Base-by-base conservation (phyloP, 2,888 invertebrate species). In the Cosmia trapezina region DNA sequence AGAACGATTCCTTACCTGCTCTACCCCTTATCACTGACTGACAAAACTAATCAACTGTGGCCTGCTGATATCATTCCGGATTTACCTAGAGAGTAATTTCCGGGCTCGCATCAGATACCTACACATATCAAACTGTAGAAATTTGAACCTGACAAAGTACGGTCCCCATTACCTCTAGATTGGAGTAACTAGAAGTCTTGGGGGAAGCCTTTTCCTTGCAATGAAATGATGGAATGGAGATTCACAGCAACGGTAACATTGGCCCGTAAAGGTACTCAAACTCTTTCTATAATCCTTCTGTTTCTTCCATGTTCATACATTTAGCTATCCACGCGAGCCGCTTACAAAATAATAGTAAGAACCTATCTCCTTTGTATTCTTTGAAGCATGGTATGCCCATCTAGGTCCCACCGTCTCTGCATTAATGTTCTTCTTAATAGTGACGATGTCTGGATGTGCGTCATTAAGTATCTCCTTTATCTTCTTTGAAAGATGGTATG, bases 41-140 rank as follows among this genome's bases (percentile, higher is more conserved):
- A n/a, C n/a, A n/a, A n/a, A 41, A 57, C 47, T 68, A 68, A 68
- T 68, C n/a, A 57, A 41, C 56, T 68, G 41, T 49, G 11, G 28
- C 28, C 0, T 47, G 69, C 7, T 47, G 37, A 49, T 69, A 47
- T 68, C 70, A 67, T 47, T 37, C 14, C 37, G 37, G 45, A 37
- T 19, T 56, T 14, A 47, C 28, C 37, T 19, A 22, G 37, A 28
- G 5, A 17, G 22, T 28, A 68, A 47, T 57, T 49, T 47, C 47
- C 47, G 19, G 22, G 1, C 4, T 47, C 5, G 37, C 8, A 17
- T 65, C 19, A 14, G 37, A 37, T 47, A 45, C 8, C 1, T 41
- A 19, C 4, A 51, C 17, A 2, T 33, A 62, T 37, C 49, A 49
- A 14, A 17, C 17, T 49, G 49, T 8, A 17, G 8, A 17, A 11